phyloP scores from a whole-genome alignment of 2,888 invertebrate species.

The Camponotus fellah region DNA sequence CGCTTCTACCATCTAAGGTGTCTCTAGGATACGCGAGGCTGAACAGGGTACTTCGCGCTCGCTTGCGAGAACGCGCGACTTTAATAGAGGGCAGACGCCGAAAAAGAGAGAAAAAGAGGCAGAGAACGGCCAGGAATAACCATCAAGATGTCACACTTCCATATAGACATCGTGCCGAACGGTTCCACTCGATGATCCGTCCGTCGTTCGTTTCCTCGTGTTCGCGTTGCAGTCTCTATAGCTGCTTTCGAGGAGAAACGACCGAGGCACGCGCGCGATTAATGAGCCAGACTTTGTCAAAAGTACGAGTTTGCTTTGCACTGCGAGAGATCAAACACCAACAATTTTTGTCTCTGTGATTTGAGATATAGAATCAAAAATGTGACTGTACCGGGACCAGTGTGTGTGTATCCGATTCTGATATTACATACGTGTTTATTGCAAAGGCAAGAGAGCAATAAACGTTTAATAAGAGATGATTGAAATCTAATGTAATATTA shows the following conservation, averaged over 20 bases:
- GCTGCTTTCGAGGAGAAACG: slow-evolving; percentile 11
- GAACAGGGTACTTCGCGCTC: slow-evolving; percentile 62
- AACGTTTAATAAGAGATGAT: not conserved
- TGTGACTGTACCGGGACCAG: not conserved
- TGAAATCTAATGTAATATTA: not conserved
- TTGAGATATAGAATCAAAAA: not conserved
- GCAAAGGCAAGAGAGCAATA: not conserved
- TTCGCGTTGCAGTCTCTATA: slow-evolving; percentile 2
- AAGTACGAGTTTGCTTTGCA: slow-evolving; percentile 28
- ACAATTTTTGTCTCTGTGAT: slow-evolving; percentile 17
- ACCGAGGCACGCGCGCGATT: slow-evolving; percentile 37
- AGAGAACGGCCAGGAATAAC: slow-evolving; percentile 84
- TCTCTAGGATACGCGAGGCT: slow-evolving; percentile 52
- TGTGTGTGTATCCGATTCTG: not conserved
- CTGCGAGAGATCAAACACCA: slow-evolving; percentile 38
- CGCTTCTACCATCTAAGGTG: slow-evolving; percentile 50
- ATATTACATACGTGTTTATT: not conserved
- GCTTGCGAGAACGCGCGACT: slow-evolving; percentile 69
- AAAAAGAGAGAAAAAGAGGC: slow-evolving; percentile 36
- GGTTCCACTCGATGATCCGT: slow-evolving; percentile 75
- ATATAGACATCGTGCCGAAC: slow-evolving; percentile 80
- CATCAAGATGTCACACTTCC: slow-evolving; percentile 85
- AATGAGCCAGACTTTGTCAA: slow-evolving; percentile 38
- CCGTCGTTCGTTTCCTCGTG: slow-evolving; percentile 30
- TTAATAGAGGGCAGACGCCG: slow-evolving; percentile 81